Evolutionary conservation across 2,113 vertebrate species (phyloP).

Genomic region (Jacana jacana): DNA sequence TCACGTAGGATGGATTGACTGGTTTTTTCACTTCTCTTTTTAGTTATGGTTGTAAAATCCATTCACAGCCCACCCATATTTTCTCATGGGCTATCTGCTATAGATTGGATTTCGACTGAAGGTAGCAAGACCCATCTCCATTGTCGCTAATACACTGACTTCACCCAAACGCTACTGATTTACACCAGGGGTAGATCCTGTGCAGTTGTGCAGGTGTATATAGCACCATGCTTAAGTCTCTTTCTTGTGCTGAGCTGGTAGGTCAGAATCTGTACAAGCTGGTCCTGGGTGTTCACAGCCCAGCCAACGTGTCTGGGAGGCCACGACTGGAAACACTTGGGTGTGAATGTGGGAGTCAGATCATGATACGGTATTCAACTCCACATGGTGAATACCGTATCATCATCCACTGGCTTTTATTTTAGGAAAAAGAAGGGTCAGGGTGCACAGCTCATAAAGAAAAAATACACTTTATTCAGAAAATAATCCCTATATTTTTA

Average conservation of each 20-base stretch:
- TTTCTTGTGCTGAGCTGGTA: not conserved
- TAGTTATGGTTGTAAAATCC: not conserved
- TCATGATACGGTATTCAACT: too few relatives aligned
- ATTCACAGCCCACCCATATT: not conserved
- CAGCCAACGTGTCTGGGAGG: not conserved
- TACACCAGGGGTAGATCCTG: not conserved
- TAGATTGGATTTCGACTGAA: not conserved
- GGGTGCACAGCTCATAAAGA: not conserved
- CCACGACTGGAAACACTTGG: not conserved
- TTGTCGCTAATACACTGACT: not conserved
- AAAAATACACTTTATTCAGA: not conserved
- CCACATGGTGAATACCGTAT: fast-evolving
- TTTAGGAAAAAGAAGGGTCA: not conserved
- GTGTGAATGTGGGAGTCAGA: not conserved
- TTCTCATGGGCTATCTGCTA: not conserved
- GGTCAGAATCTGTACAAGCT: fast-evolving
- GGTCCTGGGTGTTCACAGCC: not conserved
- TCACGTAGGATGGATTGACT: not conserved
- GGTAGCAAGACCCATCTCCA: not conserved
- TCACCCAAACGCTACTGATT: not conserved
- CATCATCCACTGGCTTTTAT: not conserved
- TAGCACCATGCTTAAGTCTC: fast-evolving
- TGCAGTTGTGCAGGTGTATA: fast-evolving
- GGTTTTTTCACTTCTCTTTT: not conserved
- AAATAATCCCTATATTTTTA: not conserved